These are phyloP conservation scores for Silurus asotus DNA, from an alignment of 2,113 vertebrate species.

Conservation along the genomic window DNA sequence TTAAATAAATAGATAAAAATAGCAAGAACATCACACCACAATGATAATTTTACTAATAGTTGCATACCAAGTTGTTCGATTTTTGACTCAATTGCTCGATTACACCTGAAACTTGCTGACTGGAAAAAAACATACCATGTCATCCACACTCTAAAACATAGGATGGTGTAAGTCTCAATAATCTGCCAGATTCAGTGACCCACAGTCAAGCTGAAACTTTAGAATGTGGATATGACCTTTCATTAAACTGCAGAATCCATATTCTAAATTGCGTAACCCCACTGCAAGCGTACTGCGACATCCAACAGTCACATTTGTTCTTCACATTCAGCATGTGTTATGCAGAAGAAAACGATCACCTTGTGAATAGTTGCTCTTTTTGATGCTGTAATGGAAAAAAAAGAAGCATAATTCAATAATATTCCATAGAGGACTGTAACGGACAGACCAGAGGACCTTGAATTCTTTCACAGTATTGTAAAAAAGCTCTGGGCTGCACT, in stretches of 20 bases:
- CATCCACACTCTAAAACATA: not conserved
- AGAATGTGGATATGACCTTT: constrained; percentile 72
- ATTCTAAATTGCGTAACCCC: constrained; percentile 68
- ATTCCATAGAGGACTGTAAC: constrained; percentile 61
- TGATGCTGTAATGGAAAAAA: constrained; percentile 76
- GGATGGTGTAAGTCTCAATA: not conserved
- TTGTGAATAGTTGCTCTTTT: constrained; percentile 66
- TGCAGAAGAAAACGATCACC: constrained; percentile 68
- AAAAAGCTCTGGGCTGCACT: constrained; percentile 68
- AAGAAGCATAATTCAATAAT: constrained; percentile 74
- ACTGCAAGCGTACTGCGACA: constrained; percentile 68
- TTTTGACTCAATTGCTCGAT: not conserved
- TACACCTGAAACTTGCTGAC: not conserved
- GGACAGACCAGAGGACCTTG: constrained; percentile 61
- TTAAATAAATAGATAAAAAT: not conserved
- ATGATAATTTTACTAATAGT: not conserved
- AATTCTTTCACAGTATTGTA: constrained; percentile 60
- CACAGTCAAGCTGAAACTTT: constrained; percentile 67
- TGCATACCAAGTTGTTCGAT: not conserved
- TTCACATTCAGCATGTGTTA: constrained; percentile 55
- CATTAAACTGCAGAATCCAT: constrained; percentile 70
- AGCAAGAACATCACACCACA: not conserved
- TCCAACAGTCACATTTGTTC: constrained; percentile 70
- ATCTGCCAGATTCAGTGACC: constrained; percentile 21
- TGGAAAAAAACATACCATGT: not conserved